Conservation (phyloP, 2,888 invertebrate species). For the Ennomos fuscantarius region DNA sequence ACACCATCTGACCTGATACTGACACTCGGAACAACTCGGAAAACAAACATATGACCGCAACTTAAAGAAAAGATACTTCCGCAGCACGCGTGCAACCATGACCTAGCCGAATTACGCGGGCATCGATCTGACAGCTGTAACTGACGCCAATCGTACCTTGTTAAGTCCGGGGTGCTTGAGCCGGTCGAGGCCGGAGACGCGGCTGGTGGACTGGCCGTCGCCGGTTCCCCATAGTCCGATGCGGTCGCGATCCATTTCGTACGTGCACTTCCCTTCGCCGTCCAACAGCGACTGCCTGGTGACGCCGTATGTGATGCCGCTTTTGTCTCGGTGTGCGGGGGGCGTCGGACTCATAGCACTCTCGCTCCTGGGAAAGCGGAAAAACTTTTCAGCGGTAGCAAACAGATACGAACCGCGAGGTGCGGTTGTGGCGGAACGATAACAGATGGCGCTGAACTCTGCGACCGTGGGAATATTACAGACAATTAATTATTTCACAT, state of each 20-base stretch:
- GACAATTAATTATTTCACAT: slow-evolving; percentile 5
- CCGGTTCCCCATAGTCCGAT: slow-evolving; percentile 87
- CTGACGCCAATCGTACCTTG: slow-evolving; percentile 81
- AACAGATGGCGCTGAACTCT: slow-evolving; percentile 71
- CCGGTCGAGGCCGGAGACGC: slow-evolving; percentile 87
- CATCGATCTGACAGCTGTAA: slow-evolving; percentile 34
- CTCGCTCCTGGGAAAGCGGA: slow-evolving; percentile 82
- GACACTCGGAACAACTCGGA: slow-evolving; percentile 28
- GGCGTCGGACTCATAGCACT: slow-evolving; percentile 77
- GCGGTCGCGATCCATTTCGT: slow-evolving; percentile 85
- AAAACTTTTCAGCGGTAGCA: slow-evolving; percentile 76
- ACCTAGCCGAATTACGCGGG: slow-evolving; percentile 59
- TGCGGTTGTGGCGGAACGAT: slow-evolving; percentile 64
- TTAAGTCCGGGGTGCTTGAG: slow-evolving; percentile 88
- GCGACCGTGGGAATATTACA: slow-evolving; percentile 41
- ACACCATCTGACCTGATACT: slow-evolving; percentile 10
- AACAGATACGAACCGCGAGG: slow-evolving; percentile 54
- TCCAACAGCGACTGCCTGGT: slow-evolving; percentile 68
- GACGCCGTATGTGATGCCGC: slow-evolving; percentile 50
- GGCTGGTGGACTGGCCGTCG: slow-evolving; percentile 83
- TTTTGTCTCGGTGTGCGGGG: slow-evolving; percentile 76
- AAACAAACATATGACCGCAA: slow-evolving; percentile 43
- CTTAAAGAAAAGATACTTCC: slow-evolving; percentile 52
- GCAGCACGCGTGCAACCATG: slow-evolving; percentile 58
- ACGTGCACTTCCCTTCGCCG: slow-evolving; percentile 64